Base-by-base conservation (phyloP, 2,797 vertebrate genomes). In the Aldrovandia affinis region DNA sequence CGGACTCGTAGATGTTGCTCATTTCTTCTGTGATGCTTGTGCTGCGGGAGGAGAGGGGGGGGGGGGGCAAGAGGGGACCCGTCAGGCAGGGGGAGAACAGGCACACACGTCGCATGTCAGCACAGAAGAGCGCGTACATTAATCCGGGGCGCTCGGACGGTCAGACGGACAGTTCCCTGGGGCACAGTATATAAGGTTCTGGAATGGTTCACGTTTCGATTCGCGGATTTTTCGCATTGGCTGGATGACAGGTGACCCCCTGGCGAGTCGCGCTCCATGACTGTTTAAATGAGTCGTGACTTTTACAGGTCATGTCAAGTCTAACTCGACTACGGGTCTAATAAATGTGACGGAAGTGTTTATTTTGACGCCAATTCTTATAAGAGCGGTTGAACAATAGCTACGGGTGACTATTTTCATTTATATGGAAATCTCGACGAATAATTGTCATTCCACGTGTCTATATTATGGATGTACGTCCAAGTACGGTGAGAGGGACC, bases 1-100 rank as follows among this genome's bases (percentile, higher is more conserved):
- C 97, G 0, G 98, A 98, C 92, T 98, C 97, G 83, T 97, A 98
- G 90, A 98, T 97, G 95, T 98, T 98, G 85, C 95, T 98, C 98
- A 99, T 99, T 91, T 92, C 96, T 93, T 93, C 92, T 81, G 68
- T 86, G 88, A 86, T 85, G 78, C 86, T 65, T 80, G 86, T 61
- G 80, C 88, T 90, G 86, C 68, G n/a, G n/a, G n/a, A n/a, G n/a
- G n/a, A n/a, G n/a, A n/a, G n/a, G n/a, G n/a, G n/a, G n/a, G n/a
- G n/a, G n/a, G n/a, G n/a, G n/a, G n/a, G n/a, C n/a, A n/a, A n/a
- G n/a, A n/a, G n/a, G 3, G 42, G 59, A 68, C 18, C 14, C 25
- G 0, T 79, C 36, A 78, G 30, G 14, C 30, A 22, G 55, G 57
- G 4, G 59, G 57, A 65, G 30, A 44, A 44, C 63, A 83, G 47